phyloP scores from a whole-genome alignment of 1,140 invertebrate species.

The Pseudomyrmex cubaensis region DNA sequence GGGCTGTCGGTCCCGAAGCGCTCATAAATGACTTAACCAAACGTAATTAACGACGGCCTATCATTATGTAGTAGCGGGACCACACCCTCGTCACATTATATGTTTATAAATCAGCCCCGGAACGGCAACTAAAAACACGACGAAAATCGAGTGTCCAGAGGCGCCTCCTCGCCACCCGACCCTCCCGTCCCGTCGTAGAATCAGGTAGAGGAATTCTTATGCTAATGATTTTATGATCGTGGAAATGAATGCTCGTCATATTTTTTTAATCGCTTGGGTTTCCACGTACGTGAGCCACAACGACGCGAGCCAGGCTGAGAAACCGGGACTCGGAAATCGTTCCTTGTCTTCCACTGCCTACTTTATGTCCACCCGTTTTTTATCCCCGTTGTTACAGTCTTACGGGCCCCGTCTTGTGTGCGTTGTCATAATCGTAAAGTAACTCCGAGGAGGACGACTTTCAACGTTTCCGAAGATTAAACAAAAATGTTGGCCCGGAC shows the following conservation, averaged over 20 bases:
- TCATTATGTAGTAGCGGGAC: slow-evolving; percentile 86
- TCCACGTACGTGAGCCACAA: slow-evolving; percentile 75
- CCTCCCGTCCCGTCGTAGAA: slow-evolving; percentile 35
- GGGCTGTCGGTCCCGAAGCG: slow-evolving; percentile 42
- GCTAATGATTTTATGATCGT: slow-evolving; percentile 86
- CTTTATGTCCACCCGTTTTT: slow-evolving; percentile 69
- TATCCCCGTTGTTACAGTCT: slow-evolving; percentile 73
- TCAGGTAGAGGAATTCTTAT: slow-evolving; percentile 86
- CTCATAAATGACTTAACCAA: slow-evolving; percentile 77
- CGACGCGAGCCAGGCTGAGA: slow-evolving; percentile 46
- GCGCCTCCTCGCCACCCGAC: slow-evolving; percentile 50
- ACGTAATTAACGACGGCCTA: slow-evolving; percentile 85
- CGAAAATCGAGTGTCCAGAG: slow-evolving; percentile 69
- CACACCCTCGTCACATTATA: slow-evolving; percentile 86
- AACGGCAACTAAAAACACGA: slow-evolving; percentile 77
- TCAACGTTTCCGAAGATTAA: slow-evolving; percentile 54
- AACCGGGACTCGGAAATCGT: slow-evolving; percentile 52
- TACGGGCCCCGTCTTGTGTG: slow-evolving; percentile 62
- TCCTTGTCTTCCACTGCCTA: slow-evolving; percentile 64
- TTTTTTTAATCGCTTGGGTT: slow-evolving; percentile 84
- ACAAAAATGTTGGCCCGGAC: slow-evolving; percentile 48
- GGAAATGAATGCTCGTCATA: slow-evolving; percentile 86
- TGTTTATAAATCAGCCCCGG: slow-evolving; percentile 85
- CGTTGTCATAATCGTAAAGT: slow-evolving; percentile 71
- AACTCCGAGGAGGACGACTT: slow-evolving; percentile 57